Base-by-base conservation (phyloP, 37 sponge, comb jelly and placozoan species). In the Spongia lamella region DNA sequence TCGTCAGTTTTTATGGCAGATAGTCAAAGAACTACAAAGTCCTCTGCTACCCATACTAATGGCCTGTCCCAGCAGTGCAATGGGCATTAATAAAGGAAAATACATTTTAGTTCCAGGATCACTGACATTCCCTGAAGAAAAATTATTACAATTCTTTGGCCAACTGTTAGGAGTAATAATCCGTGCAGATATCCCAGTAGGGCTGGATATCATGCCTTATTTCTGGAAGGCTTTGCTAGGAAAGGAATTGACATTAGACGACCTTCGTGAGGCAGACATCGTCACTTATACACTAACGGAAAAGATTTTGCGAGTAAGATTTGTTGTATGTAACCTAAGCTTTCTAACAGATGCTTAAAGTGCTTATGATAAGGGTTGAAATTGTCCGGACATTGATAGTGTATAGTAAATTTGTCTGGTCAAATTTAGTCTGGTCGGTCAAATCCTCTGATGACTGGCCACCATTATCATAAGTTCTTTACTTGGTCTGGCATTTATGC, bases 71-170 rank as follows among this genome's bases (percentile, higher is more conserved):
- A 92, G 94, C 61, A 78, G 89, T 26, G 86, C 87, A 14, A 75
- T 87, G 49, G 98, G 94, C 9, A 51, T 87, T 68, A 93, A 97
- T 83, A 90, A 87, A 70, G 98, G 89, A 57, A 93, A 89, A 81
- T 87, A 76, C 73, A 76, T 93, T 22, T 80, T 97, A 3, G 56
- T 68, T n/a, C 89, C 98, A 5, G 83, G 83, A 34, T 77, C 84
- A n/a, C 82, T 93, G 58, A 81, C 89, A 6, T 90, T 80, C 63
- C 76, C 89, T 32, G 88, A 90, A 60, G 98, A 97, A 79, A 85
- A 86, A 40, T 94, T 97, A 0, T 94, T 97, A 0, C 85, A 80
- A 52, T 97, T 93, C 88, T 83, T 93, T 82, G 98, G 98, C 66
- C 89, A 90, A 79, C 78, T 97, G 3, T 51, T 97, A 52, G 98